Conservation (phyloP, 2,888 invertebrate genomes). For the Agrilus biguttatus region DNA sequence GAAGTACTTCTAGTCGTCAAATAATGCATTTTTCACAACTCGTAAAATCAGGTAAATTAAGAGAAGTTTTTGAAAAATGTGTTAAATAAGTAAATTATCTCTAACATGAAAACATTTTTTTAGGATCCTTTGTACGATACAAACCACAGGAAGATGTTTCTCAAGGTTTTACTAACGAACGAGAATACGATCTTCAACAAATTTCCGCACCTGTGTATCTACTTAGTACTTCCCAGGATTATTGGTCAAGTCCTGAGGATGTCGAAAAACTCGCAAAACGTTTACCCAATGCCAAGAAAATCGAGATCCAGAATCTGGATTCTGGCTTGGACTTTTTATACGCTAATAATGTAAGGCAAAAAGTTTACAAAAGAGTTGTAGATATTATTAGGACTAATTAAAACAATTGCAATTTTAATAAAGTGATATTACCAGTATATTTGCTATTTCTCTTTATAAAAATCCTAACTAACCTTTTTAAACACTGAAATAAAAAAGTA, state of each 20-base stretch:
- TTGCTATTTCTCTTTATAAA: too few relatives aligned
- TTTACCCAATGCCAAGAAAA: constrained; percentile 20
- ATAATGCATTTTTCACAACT: constrained; percentile 38
- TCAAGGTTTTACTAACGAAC: constrained; percentile 12
- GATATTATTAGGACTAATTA: too few relatives aligned
- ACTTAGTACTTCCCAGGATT: constrained; percentile 38
- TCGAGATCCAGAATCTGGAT: constrained; percentile 36
- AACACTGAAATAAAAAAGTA: too few relatives aligned
- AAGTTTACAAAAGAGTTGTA: background rate
- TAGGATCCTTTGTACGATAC: constrained; percentile 31
- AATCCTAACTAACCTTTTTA: too few relatives aligned
- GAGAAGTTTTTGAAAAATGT: too few relatives aligned
- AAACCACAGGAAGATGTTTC: constrained; percentile 28
- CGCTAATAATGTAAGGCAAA: constrained; percentile 29
- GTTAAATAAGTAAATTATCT: background rate
- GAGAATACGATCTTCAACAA: constrained; percentile 33
- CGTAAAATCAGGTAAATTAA: constrained; percentile 26
- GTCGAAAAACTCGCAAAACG: constrained; percentile 30
- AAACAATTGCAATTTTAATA: too few relatives aligned
- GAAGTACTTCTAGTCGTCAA: constrained; percentile 33
- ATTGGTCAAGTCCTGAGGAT: constrained; percentile 33
- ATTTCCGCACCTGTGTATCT: constrained; percentile 35
- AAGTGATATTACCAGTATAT: too few relatives aligned
- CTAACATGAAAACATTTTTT: constrained; percentile 1
- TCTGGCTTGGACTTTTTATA: constrained; percentile 47